phyloP scores from a whole-genome alignment of 35 echinoderm and acorn worm genomes.

The Stichopus chloronotus region DNA sequence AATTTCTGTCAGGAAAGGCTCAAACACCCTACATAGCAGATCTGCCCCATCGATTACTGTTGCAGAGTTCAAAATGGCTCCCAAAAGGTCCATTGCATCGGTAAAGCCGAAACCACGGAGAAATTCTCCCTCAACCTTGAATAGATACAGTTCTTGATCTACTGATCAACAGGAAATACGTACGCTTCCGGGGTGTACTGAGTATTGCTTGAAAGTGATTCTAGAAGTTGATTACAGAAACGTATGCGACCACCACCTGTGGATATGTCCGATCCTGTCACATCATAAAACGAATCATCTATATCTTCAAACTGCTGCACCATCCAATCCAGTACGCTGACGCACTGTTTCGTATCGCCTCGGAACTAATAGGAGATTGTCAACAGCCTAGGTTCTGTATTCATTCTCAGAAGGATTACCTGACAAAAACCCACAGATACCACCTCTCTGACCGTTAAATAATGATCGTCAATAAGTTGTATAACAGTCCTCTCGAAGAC shows the following conservation, averaged over 20 bases:
- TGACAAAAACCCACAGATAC: background rate
- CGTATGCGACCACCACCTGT: background rate
- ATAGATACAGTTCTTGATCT: background rate
- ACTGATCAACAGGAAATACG: background rate
- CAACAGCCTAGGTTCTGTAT: background rate
- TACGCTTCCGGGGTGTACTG: background rate
- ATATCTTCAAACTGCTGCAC: background rate
- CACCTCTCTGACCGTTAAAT: background rate
- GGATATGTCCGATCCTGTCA: background rate
- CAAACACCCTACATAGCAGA: background rate
- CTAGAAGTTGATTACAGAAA: background rate
- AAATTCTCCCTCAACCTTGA: background rate
- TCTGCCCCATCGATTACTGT: background rate
- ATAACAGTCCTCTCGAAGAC: background rate
- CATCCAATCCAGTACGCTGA: background rate
- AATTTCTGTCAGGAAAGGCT: background rate
- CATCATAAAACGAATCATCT: background rate
- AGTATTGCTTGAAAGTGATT: background rate
- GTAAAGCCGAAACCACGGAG: background rate
- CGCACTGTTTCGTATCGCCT: background rate
- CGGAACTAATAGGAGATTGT: background rate
- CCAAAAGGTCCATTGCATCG: background rate
- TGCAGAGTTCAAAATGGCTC: background rate
- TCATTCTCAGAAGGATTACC: background rate
- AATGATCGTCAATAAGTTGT: background rate